phyloP scores from a whole-genome alignment of 2,888 invertebrate genomes.

The Neelides folsomi region DNA sequence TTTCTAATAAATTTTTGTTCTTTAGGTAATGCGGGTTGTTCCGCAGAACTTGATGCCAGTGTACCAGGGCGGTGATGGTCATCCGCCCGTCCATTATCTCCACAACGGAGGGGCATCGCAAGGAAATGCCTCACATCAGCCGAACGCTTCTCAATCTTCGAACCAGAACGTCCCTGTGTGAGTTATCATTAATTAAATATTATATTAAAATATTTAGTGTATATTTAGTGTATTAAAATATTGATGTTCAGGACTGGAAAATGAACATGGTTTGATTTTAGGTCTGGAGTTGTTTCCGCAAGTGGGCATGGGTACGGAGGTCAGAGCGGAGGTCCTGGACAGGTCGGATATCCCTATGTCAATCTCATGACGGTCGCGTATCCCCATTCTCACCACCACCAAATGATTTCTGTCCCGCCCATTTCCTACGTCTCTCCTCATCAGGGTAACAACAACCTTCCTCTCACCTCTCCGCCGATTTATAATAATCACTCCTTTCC shows the following conservation, averaged over 20 bases:
- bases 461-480: not conserved
- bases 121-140: slow-evolving; percentile 26
- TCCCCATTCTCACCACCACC: not conserved
- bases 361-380: slow-evolving; percentile 17
- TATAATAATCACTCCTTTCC: slow-evolving; percentile 12
- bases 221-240: too few species aligned
- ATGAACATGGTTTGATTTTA: too few species aligned
- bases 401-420: not conserved
- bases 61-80: slow-evolving; percentile 22
- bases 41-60: slow-evolving; percentile 22
- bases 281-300: slow-evolving; percentile 20
- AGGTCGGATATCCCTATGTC: slow-evolving; percentile 14
- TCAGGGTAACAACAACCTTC: too few species aligned
- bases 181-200: slow-evolving; percentile 2
- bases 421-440: not conserved
- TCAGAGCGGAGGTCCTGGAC: slow-evolving; percentile 17
- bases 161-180: slow-evolving; percentile 26
- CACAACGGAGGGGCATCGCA: slow-evolving; percentile 21
- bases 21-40: slow-evolving; percentile 20
- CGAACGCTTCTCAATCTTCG: slow-evolving; percentile 16
- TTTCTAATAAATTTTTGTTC: too few species aligned
- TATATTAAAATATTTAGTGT: too few species aligned
- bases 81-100: slow-evolving; percentile 24
- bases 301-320: slow-evolving; percentile 30
- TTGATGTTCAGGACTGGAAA: too few species aligned